These are phyloP conservation scores for Coreoperca whiteheadi DNA, from an alignment of 2,113 vertebrate genomes.

Conservation along the genomic window DNA sequence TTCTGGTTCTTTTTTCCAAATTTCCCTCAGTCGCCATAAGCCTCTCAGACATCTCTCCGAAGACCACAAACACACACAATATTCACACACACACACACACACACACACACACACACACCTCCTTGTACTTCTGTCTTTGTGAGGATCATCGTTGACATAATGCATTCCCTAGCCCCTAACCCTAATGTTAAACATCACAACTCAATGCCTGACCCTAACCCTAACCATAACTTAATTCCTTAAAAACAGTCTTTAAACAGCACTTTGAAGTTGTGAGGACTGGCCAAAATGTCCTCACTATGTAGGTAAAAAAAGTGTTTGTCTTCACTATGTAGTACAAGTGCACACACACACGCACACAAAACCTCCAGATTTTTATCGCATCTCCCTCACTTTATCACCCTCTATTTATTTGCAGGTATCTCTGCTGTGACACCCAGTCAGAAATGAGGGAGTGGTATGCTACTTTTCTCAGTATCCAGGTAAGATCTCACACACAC, in stretches of 20 bases:
- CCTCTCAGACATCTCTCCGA: not conserved
- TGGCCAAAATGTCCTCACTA: too few relatives aligned
- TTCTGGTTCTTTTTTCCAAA: not conserved
- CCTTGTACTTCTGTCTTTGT: too few relatives aligned
- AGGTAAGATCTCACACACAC: conserved; percentile 84
- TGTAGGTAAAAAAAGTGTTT: too few relatives aligned
- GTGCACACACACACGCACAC: not conserved
- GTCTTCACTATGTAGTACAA: too few relatives aligned
- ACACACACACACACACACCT: conserved; percentile 3
- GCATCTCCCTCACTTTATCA: conserved; percentile 17
- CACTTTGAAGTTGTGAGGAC: too few relatives aligned
- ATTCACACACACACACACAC: not conserved
- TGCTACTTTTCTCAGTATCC: conserved; percentile 90
- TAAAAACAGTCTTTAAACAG: too few relatives aligned
- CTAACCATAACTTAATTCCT: too few relatives aligned
- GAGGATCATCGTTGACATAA: too few relatives aligned
- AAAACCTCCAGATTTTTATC: conserved; percentile 17
- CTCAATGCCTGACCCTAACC: too few relatives aligned
- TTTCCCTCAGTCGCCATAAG: not conserved
- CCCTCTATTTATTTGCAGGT: conserved; percentile 83
- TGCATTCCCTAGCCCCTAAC: too few relatives aligned
- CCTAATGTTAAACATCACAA: too few relatives aligned
- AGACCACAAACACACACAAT: not conserved
- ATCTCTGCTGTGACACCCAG: conserved; percentile 93
- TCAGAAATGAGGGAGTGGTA: conserved; percentile 93